Evolutionary conservation across 2,797 vertebrate genomes (phyloP), one percentile per base, ranked within the genome.

Genomic region (Momotus momota): DNA sequence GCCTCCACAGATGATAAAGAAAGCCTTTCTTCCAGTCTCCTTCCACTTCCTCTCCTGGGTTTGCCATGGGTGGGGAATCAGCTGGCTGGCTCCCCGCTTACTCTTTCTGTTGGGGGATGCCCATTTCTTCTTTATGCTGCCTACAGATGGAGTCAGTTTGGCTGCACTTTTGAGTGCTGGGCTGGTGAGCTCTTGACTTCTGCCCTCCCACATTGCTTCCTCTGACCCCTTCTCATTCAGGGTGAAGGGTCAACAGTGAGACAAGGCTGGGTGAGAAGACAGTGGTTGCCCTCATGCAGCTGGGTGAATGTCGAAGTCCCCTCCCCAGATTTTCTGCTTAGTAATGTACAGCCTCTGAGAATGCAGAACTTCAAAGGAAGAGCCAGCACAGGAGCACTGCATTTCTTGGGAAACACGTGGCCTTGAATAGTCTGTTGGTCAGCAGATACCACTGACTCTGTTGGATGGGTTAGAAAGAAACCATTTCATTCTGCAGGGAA

Each of bases 351-450:
- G 54, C 58, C 87, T 95, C 67, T 27, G 86, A 96, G 88, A 90
- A 95, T 89, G 73, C 35, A 35, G 38, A 94, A 94, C 80, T 79
- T 94, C 82, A 87, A 86, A 84, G 45, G 22, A 9, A 62, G 43
- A 1, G 5, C 27, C 27, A 46, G 75, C 29, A 49, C 0, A 1
- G 20, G 48, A 60, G 4, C 31, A 85, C n/a, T 46, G 49, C 5
- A 2, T 69, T 88, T 29, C 81, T 61, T 48, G 73, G 52, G 69
- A 90, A 71, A 38, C 61, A 23, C 14, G 8, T 0, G 0, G 19
- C 2, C 1, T 5, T 41, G 43, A 43, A 10, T 72, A 83, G 55
- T 69, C 48, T 91, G 49, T 84, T 92, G 95, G 87, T 78, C 38
- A 69, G 73, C 49, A 90, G 65, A 72, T 43, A 67, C n/a, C 90